These are phyloP conservation scores for Agonopterix alstromeriana DNA, from an alignment of 2,888 invertebrate genomes.

Conservation along the genomic window DNA sequence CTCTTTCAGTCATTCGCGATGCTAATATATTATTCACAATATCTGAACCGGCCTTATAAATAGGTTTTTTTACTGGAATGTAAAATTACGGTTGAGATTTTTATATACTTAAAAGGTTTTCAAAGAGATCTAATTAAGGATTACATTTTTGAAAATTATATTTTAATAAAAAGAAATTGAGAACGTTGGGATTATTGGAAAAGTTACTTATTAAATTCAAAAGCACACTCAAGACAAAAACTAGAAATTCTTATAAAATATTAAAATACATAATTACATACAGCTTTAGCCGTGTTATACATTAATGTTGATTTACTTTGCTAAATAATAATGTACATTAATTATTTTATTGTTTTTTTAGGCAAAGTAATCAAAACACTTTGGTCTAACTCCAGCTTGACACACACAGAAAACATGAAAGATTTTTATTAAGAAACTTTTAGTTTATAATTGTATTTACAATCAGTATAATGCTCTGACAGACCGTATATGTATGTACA, in stretches of 20 bases:
- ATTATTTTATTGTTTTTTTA: slow-evolving; percentile 12
- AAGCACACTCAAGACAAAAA: slow-evolving; percentile 33
- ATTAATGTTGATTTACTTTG: slow-evolving; percentile 53
- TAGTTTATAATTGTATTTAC: slow-evolving; percentile 14
- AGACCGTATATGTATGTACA: slow-evolving; percentile 12
- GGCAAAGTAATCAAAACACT: slow-evolving; percentile 74
- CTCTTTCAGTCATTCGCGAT: too few species aligned
- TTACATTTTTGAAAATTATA: slow-evolving; percentile 6
- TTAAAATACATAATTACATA: slow-evolving; percentile 35
- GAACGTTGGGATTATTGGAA: not conserved
- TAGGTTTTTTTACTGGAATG: slow-evolving; percentile 63
- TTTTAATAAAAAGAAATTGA: not conserved
- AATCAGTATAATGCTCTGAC: slow-evolving; percentile 19
- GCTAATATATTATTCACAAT: not conserved
- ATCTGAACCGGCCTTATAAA: slow-evolving; percentile 47
- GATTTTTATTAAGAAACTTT: slow-evolving; percentile 16
- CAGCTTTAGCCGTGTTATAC: slow-evolving; percentile 58
- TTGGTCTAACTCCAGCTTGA: slow-evolving; percentile 82
- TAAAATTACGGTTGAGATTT: slow-evolving; percentile 64
- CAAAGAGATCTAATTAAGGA: slow-evolving; percentile 43
- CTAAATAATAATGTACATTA: slow-evolving; percentile 51
- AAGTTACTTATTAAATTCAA: slow-evolving; percentile 10
- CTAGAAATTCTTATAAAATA: slow-evolving; percentile 35
- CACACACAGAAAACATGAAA: slow-evolving; percentile 45
- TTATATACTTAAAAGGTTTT: slow-evolving; percentile 36